A percentile compares a stretch with the other conserved stretches of the same genome.
phyloP scores from a whole-genome alignment of 2,888 invertebrate species.

The Polyommatus icarus region DNA sequence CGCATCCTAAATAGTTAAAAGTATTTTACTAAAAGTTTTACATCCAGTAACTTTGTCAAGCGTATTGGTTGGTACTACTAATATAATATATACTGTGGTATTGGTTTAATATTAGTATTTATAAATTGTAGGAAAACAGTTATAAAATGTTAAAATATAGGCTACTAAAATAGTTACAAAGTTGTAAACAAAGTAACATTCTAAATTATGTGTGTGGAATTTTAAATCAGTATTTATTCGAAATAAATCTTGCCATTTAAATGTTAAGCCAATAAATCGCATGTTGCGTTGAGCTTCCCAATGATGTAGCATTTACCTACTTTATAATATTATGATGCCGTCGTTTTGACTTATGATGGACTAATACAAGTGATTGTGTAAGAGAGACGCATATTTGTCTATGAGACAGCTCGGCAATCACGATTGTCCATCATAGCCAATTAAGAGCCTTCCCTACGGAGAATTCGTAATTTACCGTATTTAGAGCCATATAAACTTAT shows the following conservation, averaged over 20 bases:
- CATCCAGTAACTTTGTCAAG: background rate
- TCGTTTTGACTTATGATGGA: too few species aligned
- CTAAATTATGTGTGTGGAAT: conserved; percentile 5
- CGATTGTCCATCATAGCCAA: too few species aligned
- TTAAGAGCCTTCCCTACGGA: too few species aligned
- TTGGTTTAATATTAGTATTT: background rate
- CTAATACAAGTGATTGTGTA: too few species aligned
- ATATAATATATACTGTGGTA: too few species aligned
- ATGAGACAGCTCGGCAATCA: too few species aligned
- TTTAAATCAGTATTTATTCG: conserved; percentile 10
- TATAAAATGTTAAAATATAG: background rate
- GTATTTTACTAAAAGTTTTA: background rate
- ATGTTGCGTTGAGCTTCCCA: conserved; percentile 1
- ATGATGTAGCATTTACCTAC: background rate
- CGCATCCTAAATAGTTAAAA: background rate
- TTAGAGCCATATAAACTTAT: too few species aligned
- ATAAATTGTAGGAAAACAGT: background rate
- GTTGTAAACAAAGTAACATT: background rate
- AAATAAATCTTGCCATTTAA: background rate
- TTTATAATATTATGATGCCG: background rate
- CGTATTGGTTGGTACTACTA: background rate
- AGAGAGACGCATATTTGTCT: too few species aligned
- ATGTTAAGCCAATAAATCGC: conserved; percentile 3
- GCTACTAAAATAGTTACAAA: background rate
- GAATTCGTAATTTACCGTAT: too few species aligned